A percentile compares a stretch with the other conserved stretches of the same genome.
Evolutionary conservation across 2,797 vertebrate genomes (phyloP).

Genomic region (Rhinophrynus dorsalis): DNA sequence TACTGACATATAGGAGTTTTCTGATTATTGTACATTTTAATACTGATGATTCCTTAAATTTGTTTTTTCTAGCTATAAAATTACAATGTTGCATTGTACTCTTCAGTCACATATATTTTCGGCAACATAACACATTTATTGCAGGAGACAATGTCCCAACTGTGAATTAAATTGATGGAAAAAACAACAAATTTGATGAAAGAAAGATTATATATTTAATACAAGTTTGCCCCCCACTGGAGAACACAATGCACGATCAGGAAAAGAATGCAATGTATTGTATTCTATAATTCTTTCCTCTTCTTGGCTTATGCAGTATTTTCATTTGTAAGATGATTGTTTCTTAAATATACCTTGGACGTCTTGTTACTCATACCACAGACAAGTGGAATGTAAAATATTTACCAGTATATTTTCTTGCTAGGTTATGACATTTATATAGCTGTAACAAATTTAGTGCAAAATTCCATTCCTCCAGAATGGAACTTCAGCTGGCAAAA

Average conservation of each 20-base stretch:
- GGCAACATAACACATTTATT: slow-evolving; percentile 4
- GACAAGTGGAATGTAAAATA: not conserved
- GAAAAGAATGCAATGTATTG: not conserved
- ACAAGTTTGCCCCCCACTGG: slow-evolving; percentile 48
- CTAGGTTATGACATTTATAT: no score
- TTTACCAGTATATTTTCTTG: no score
- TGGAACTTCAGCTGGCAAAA: no score
- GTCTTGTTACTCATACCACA: not conserved
- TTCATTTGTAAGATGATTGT: not conserved
- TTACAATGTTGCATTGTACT: no score
- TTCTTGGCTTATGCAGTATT: slow-evolving; percentile 11
- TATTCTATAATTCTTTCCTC: not conserved
- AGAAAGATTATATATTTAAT: slow-evolving; percentile 34
- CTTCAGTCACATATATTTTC: no score
- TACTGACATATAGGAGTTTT: no score
- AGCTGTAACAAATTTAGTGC: no score
- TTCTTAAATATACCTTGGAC: slow-evolving; percentile 7
- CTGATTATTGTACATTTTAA: no score
- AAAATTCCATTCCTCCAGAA: no score
- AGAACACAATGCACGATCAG: slow-evolving; percentile 17
- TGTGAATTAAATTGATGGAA: slow-evolving; percentile 18
- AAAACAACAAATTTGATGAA: slow-evolving; percentile 1
- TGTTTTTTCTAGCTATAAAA: no score
- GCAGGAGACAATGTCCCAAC: slow-evolving; percentile 3
- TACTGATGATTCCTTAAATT: no score